Evolutionary conservation across 2,888 invertebrate genomes (phyloP), one percentile per base, ranked within the genome.

Genomic region (Nebria salina): DNA sequence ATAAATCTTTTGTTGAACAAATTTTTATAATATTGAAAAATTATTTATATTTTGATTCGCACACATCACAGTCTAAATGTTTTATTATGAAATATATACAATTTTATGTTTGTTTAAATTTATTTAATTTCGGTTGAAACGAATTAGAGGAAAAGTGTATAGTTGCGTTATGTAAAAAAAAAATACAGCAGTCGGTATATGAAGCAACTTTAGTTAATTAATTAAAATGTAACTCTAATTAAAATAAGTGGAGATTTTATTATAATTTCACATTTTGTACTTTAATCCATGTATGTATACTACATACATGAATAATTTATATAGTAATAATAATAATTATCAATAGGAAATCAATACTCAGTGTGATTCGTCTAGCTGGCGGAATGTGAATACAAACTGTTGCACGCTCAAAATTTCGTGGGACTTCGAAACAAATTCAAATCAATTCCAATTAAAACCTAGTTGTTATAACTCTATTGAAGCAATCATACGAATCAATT

Each of bases 201-300:
- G 8, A 54, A 54, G 7, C 54, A 13, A 54, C 8, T 54, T 54
- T 54, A 54, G 54, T 70, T 70, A 70, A 70, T 70, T 70, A 70
- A 70, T 70, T 70, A 70, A 70, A 70, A 70, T 34, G 25, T 70
- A 26, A 25, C 9, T 66, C 66, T 70, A 70, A 70, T 70, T 70
- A 70, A 70, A 70, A 15, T 66, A 66, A 66, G 70, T 70, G 26
- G 34, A 25, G 25, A 70, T 70, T 70, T 11, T 34, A 70, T 26
- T 8, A 70, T 26, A 70, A 26, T 70, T 34, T 25, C 25, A 70
- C 34, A 54, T 54, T 54, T 54, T 8, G 54, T 54, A 54, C 13
- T 54, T 54, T 54, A 54, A 54, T 34, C 34, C 34, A 34, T 34
- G 34, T 34, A 34, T 34, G 54, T 54, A 54, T 54, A 54, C 8